Base-by-base conservation (phyloP, 2,113 vertebrate species). In the Mastomys coucha region DNA sequence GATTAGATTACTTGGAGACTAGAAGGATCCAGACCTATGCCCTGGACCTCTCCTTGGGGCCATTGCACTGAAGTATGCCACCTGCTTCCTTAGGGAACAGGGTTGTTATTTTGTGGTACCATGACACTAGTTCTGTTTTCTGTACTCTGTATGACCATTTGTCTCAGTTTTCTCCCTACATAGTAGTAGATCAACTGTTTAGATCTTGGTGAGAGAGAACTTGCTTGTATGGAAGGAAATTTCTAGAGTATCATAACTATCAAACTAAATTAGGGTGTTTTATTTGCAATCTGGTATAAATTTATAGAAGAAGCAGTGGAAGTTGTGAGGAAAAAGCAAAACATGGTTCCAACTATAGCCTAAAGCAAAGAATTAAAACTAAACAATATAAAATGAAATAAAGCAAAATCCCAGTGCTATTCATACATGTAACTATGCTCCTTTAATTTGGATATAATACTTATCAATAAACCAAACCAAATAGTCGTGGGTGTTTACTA, bases 41-140 rank as follows among this genome's bases (percentile, higher is more conserved):
- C 58, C 19, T 58, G 58, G 58, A 4, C 58, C 17, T 73, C 8
- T 42, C 39, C 20, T 3, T 11, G 19, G n/a, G 72, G 10, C 19
- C n/a, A 73, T 73, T 17, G 72, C n/a, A 22, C 20, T 73, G n/a
- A 39, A 42, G 72, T 73, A 8, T 73, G 72, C 19, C 20, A 42
- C 36, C 72, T 42, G n/a, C n/a, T 73, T 28, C 11, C 67, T 36
- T 33, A 70, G 14, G 67, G 13, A 36, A 36, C 67, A 70, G 67
- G 31, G 31, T 7, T 39, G 7, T 8, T 11, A 19, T 0, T 0
- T 28, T 1, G 6, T 33, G 5, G 3, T 39, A 5, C 13, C 22
- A n/a, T 49, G 45, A 39, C 0, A 20, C 53, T 72, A 28, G 6
- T 2, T 31, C 19, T 36, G 10, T 70, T 85, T 86, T 31, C 89